Evolutionary conservation across 2,797 vertebrate genomes (phyloP).

Genomic region (Simalia tracyae): DNA sequence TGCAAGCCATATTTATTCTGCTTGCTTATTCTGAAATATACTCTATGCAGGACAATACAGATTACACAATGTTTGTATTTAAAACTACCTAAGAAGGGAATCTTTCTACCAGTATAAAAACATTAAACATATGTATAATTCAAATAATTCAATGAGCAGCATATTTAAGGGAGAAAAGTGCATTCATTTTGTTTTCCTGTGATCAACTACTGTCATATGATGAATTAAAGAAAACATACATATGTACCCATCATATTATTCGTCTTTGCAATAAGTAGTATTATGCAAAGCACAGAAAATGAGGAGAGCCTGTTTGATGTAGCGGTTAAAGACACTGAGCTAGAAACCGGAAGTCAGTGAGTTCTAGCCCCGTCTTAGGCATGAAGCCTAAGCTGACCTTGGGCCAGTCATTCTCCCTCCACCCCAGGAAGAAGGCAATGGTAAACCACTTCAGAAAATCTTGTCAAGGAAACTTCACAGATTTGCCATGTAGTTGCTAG

Average conservation of each 20-base stretch:
- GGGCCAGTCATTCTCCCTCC: neutral
- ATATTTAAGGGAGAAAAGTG: neutral
- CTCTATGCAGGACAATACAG: constrained; percentile 33
- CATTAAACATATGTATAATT: neutral
- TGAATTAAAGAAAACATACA: neutral
- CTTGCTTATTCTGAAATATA: constrained; percentile 43
- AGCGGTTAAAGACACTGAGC: neutral
- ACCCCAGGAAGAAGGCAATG: neutral
- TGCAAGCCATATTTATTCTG: neutral
- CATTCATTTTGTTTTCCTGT: neutral
- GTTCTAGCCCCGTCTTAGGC: neutral
- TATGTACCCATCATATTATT: neutral
- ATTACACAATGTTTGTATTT: constrained; percentile 36
- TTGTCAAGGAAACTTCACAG: neutral
- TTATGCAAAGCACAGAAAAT: neutral
- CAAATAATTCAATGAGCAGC: neutral
- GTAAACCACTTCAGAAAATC: neutral
- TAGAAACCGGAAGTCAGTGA: neutral
- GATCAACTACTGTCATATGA: rapidly evolving
- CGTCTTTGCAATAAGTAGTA: neutral
- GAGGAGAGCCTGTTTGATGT: neutral
- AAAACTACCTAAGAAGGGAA: neutral
- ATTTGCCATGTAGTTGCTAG: neutral
- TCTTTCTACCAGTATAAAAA: neutral
- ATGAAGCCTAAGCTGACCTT: neutral